phyloP scores from a whole-genome alignment of 2,113 vertebrate species.

The Ctenodactylus gundi region DNA sequence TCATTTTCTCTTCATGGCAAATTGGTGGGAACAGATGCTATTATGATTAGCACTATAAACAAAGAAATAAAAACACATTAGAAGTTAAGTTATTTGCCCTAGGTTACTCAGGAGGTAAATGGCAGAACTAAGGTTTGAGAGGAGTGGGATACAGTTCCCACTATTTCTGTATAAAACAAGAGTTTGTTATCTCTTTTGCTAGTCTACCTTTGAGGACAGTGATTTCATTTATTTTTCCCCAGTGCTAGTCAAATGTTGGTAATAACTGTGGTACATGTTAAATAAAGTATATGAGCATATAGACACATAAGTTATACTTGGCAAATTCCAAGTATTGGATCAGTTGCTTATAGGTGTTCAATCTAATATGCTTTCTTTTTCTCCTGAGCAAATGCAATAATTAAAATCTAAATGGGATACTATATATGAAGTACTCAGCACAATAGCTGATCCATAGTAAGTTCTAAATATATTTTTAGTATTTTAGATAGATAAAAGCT shows the following conservation, averaged over 20 bases:
- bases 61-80: background rate
- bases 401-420: slow-evolving; percentile 47
- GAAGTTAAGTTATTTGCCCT: slow-evolving; percentile 4
- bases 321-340: background rate
- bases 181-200: background rate
- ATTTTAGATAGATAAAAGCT: slow-evolving; percentile 15
- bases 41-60: background rate
- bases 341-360: background rate
- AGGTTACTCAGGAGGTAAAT: background rate
- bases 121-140: background rate
- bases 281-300: background rate
- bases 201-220: background rate
- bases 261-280: background rate
- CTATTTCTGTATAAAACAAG: background rate
- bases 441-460: background rate
- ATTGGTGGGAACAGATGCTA: background rate
- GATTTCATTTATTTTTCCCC: background rate
- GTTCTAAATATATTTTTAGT: slow-evolving; percentile 32
- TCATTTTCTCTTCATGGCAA: background rate
- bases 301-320: background rate
- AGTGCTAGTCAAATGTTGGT: background rate
- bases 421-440: background rate
- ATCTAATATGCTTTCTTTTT: background rate
- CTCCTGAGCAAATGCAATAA: background rate
- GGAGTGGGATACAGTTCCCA: background rate